Evolutionary conservation across 2,113 vertebrate genomes (phyloP).

Genomic region (Trichechus manatus): DNA sequence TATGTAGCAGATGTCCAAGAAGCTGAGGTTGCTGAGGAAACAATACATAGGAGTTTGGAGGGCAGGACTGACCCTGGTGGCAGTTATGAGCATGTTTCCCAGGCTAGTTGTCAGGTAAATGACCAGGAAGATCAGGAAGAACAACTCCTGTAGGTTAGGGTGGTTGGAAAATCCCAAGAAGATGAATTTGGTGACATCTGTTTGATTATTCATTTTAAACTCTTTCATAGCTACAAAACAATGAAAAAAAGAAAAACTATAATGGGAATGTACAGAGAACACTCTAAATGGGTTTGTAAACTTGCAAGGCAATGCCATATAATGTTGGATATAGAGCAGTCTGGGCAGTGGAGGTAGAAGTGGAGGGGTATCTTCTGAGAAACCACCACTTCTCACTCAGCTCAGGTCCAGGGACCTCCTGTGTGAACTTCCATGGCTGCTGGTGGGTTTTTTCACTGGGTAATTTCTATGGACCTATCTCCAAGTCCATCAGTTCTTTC

Average conservation of each 20-base stretch:
- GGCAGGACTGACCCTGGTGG: not conserved
- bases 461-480: not conserved
- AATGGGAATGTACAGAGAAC: not conserved
- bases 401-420: not conserved
- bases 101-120: constrained; percentile 43
- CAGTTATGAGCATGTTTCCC: constrained; percentile 24
- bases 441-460: not conserved
- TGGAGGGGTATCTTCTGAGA: not conserved
- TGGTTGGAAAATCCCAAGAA: constrained; percentile 76
- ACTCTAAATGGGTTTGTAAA: not conserved
- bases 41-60: constrained; percentile 70
- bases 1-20: constrained; percentile 67
- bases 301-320: not conserved
- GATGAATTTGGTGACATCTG: constrained; percentile 61
- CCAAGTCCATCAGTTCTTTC: not conserved
- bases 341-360: not conserved
- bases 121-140: constrained; percentile 65
- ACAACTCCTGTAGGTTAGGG: constrained; percentile 40
- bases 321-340: not conserved
- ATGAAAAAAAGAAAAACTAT: not conserved
- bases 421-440: not conserved
- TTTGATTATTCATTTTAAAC: constrained; percentile 55
- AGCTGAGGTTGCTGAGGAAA: constrained; percentile 75
- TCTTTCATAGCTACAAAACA: not conserved
- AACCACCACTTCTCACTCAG: not conserved